phyloP scores from a whole-genome alignment of 2,113 vertebrate genomes.

The Thamnophis sirtalis region DNA sequence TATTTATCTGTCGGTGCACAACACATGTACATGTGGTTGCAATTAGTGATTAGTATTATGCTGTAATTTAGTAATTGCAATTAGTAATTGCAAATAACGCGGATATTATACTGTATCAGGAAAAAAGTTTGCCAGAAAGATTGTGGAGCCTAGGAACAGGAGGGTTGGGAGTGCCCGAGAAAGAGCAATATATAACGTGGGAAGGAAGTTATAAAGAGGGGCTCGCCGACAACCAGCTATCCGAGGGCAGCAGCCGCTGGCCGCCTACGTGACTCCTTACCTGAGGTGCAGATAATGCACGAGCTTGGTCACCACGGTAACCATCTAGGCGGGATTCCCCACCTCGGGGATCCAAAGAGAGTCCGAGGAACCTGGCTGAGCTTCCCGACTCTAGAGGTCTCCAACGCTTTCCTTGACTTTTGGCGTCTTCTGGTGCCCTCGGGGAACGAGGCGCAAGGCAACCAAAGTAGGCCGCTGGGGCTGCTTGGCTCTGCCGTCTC shows the following conservation, averaged over 20 bases:
- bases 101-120: neutral
- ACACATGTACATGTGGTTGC: too few relatives aligned
- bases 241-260: neutral
- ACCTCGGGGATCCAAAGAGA: neutral
- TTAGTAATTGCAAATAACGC: neutral
- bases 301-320: constrained; percentile 66
- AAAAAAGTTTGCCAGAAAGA: neutral
- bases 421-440: neutral
- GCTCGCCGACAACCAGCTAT: neutral
- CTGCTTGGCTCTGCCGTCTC: neutral
- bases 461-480: neutral
- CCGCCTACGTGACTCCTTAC: constrained; percentile 52
- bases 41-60: too few relatives aligned
- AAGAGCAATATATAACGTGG: too few relatives aligned
- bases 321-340: constrained; percentile 51
- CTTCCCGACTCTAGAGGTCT: neutral
- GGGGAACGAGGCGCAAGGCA: neutral
- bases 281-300: constrained; percentile 68
- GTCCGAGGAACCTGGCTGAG: neutral
- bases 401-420: neutral
- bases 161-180: neutral
- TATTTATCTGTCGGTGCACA: too few relatives aligned
- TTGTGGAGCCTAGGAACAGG: neutral
- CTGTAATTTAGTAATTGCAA: too few relatives aligned
- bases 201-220: neutral